Base-by-base conservation (phyloP, 1,140 invertebrate species). In the Laodelphax striatellus region DNA sequence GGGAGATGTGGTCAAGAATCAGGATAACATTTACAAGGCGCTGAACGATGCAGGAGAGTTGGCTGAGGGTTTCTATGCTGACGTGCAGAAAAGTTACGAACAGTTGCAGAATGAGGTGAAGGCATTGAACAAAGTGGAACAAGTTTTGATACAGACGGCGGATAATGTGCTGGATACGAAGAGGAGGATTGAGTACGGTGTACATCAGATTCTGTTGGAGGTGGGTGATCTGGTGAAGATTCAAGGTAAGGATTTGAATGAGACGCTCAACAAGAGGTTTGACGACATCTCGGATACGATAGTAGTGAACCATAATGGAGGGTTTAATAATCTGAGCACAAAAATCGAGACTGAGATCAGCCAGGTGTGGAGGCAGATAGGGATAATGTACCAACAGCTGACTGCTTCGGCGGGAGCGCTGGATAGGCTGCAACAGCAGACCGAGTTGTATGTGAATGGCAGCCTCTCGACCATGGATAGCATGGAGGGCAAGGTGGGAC, bases 91-190 rank as follows among this genome's bases (percentile, higher is more conserved):
- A 64, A 64, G 62, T 38, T 66, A 66, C 58, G 63, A 66, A 5
- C 43, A 66, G 42, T 44, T 70, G 19, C 57, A 60, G 11, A 57
- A 62, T 17, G 67, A 67, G 34, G 56, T 68, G 6, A 68, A 68
- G 61, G 63, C 63, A 13, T 31, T 93, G 41, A 76, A 80, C 8
- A 90, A 88, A 68, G 83, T 89, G 34, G 90, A 92, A 66, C 80
- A 84, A 56, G 83, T 93, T 1, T 79, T 93, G 72, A 76, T 90
- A 38, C 83, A 89, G 70, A 92, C 89, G 58, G 87, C 87, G 0
- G 90, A 93, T 73, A 84, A 87, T 66, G 87, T 92, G 5, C 70
- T 92, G 65, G 88, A 91, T 50, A 91, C 84, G 0, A 92, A 91
- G 70, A 82, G 87, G 60, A 79, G 88, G 17, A 80, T 94, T 1